Evolutionary conservation across 2,888 invertebrate genomes (phyloP).

Genomic region (Schizaphis graminum): DNA sequence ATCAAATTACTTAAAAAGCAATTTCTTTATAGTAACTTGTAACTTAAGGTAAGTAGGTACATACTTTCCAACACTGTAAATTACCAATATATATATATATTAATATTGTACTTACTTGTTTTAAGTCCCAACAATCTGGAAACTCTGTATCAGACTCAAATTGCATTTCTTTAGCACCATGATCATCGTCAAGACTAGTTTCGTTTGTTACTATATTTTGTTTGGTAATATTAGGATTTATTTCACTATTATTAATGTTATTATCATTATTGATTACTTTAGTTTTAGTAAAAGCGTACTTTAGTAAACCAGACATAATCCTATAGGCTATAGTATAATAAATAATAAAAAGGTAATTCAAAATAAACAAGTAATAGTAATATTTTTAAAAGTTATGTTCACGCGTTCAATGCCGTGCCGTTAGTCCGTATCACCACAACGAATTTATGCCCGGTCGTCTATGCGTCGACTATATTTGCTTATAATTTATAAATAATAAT

Average conservation of each 20-base stretch:
- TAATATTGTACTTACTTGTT: neutral
- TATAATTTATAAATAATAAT: too few species aligned
- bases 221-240: neutral
- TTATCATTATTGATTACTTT: conserved; percentile 24
- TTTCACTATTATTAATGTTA: conserved; percentile 20
- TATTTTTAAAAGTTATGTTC: too few species aligned
- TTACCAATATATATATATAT: conserved; percentile 22
- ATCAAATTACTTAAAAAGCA: too few species aligned
- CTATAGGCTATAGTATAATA: neutral
- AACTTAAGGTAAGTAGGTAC: too few species aligned
- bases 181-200: conserved; percentile 16
- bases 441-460: too few species aligned
- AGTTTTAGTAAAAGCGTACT: conserved; percentile 18
- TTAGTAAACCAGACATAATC: conserved; percentile 7
- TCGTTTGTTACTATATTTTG: conserved; percentile 14
- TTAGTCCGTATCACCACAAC: too few species aligned
- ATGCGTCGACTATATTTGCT: too few species aligned
- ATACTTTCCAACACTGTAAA: conserved; percentile 13
- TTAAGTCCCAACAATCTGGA: neutral
- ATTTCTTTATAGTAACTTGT: too few species aligned
- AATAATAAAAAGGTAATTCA: conserved; percentile 16
- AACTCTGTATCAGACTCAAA: conserved; percentile 10
- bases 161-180: neutral
- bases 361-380: conserved; percentile 1
- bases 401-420: too few species aligned